phyloP scores from a whole-genome alignment of 2,888 invertebrate species.

The Boloria euphrosyne region DNA sequence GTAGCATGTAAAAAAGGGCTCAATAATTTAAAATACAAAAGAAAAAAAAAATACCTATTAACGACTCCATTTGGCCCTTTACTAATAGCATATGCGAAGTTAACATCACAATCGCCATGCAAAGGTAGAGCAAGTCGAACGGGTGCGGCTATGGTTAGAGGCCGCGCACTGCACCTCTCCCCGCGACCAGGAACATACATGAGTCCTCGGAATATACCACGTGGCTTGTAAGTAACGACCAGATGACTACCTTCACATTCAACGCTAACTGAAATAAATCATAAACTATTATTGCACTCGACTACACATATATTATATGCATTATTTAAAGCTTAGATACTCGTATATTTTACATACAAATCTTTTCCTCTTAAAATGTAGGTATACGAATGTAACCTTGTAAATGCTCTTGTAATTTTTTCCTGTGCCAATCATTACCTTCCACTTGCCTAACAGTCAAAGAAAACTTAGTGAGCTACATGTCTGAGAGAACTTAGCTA shows the following conservation, averaged over 20 bases:
- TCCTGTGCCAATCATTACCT: no score
- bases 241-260: conserved; percentile 88
- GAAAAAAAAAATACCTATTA: conserved; percentile 66
- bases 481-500: no score
- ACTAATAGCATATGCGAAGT: conserved; percentile 77
- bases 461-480: no score
- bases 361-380: no score
- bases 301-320: no score
- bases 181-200: conserved; percentile 91
- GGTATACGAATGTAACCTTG: no score
- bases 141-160: conserved; percentile 68
- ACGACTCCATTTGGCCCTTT: conserved; percentile 69
- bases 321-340: no score
- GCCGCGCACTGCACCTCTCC: conserved; percentile 85
- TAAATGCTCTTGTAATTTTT: no score
- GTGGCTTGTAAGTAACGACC: conserved; percentile 85
- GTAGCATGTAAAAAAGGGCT: no score
- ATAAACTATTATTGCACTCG: no score
- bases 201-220: conserved; percentile 85
- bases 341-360: no score
- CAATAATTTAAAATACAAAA: background rate
- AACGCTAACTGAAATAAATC: conserved; percentile 86
- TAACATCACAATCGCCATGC: conserved; percentile 81
- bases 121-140: conserved; percentile 84
- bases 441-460: no score